Conservation (phyloP, 1,140 invertebrate species). For the Pygmarrhopalites habei region DNA sequence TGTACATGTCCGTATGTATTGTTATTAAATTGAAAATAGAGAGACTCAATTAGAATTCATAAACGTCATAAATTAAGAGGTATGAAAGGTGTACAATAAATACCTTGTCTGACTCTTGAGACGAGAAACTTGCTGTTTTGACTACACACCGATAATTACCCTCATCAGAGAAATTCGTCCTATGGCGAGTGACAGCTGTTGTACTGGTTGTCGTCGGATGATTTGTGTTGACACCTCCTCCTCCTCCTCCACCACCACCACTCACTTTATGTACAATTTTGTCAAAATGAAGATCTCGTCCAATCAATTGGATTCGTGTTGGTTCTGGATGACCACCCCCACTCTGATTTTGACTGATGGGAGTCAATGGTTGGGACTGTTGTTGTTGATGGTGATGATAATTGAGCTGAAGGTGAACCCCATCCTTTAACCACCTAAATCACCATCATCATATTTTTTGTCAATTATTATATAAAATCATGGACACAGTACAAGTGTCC, state of each 20-base stretch:
- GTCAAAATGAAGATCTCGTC: constrained; percentile 28
- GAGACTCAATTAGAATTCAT: no score
- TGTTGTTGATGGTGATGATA: constrained; percentile 11
- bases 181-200: constrained; percentile 9
- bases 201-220: background rate
- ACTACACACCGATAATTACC: constrained; percentile 36
- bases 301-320: constrained; percentile 8
- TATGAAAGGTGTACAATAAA: no score
- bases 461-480: no score
- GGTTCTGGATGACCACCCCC: no score
- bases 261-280: constrained; percentile 33
- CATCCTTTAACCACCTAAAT: constrained; percentile 36
- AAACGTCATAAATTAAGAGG: no score
- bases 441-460: no score
- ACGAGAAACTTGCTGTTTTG: no score
- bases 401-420: constrained; percentile 20
- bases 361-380: background rate
- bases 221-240: background rate
- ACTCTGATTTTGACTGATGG: no score
- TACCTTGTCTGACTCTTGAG: no score
- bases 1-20: no score
- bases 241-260: constrained; percentile 5
- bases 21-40: no score
- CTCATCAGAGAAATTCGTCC: constrained; percentile 26
- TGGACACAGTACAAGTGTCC: no score